These are phyloP conservation scores for Orius laevigatus DNA, from an alignment of 1,140 invertebrate genomes.

Conservation along the genomic window DNA sequence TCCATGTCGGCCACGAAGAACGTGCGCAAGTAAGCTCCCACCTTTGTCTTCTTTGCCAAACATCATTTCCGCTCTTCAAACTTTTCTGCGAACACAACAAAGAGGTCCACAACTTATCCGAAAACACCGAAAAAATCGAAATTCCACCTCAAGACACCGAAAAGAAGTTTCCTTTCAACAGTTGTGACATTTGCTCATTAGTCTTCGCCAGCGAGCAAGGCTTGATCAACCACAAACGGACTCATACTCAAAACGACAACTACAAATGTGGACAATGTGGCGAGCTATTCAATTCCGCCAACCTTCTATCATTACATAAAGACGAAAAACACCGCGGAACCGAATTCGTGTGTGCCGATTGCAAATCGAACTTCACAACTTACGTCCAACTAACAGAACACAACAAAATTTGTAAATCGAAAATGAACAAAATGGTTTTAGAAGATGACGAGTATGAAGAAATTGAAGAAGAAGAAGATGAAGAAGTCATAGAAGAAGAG, in stretches of 20 bases:
- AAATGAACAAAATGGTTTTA: slow-evolving; percentile 15
- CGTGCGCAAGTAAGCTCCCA: slow-evolving; percentile 21
- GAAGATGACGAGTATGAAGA: slow-evolving; percentile 12
- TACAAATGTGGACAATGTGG: slow-evolving; percentile 18
- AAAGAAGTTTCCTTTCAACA: slow-evolving; percentile 11
- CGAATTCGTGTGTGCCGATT: slow-evolving; percentile 16
- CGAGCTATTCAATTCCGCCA: slow-evolving; percentile 12
- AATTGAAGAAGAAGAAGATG: slow-evolving; percentile 19
- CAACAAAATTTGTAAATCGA: slow-evolving; percentile 13
- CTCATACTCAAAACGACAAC: slow-evolving; percentile 13
- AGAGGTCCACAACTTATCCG: slow-evolving; percentile 24
- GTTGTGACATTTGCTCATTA: slow-evolving; percentile 15
- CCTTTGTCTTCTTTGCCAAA: slow-evolving; percentile 25
- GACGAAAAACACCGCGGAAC: slow-evolving; percentile 10
- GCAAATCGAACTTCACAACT: slow-evolving; percentile 13
- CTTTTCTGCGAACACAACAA: slow-evolving; percentile 25
- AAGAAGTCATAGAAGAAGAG: slow-evolving; percentile 19
- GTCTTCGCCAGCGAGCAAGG: slow-evolving; percentile 16
- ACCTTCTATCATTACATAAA: slow-evolving; percentile 4
- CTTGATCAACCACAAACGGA: slow-evolving; percentile 14
- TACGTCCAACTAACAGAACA: slow-evolving; percentile 10
- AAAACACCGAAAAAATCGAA: slow-evolving; percentile 15
- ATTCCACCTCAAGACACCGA: slow-evolving; percentile 8
- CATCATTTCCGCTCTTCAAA: slow-evolving; percentile 23
- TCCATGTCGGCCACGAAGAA: slow-evolving; percentile 33